Base-by-base conservation (phyloP, 2,113 vertebrate genomes). In the Setophaga petechia region DNA sequence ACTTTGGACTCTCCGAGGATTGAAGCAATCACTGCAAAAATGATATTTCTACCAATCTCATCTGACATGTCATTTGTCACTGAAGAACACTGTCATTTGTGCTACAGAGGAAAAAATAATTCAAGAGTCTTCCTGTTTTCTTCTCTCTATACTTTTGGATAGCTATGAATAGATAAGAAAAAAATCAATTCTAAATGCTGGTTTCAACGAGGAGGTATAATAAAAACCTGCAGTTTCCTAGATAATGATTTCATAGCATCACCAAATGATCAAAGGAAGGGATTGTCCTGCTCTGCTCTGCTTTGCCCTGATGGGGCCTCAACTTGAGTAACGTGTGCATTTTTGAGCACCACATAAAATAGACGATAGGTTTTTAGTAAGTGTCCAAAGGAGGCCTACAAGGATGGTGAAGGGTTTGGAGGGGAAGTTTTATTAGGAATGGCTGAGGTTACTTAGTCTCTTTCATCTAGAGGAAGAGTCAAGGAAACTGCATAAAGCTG, bases 281-380 rank as follows among this genome's bases (percentile, higher is more conserved):
- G 10, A 33, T 44, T 59, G 27, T 58, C 51, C 22, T 35, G 8
- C 22, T 65, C 22, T 35, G 8, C 27, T 65, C 35, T 73, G 11
- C 17, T 43, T 22, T 73, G 21, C 2, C 2, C 8, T 51, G 1
- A 1, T 43, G 6, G 0, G 0, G 6, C 31, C 11, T 73, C 31
- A 23, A 0, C 22, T 35, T 43, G 35, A 58, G 35, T 31, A 49
- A 35, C 13, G 14, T 23, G 5, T 49, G 21, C 21, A 6, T 3
- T 65, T 49, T 49, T 31, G 21, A 63, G 15, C 17, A 62, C 15
- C 33, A 39, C 6, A 35, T 57, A 10, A 57, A 71, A 79, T 15
- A 43, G 25, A 15, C 9, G 15, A 8, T 15, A 22, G 5, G 7
- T 18, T 63, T 16, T 72, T 65, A 12, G 7, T 30, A 54, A 41